Percentiles rank a stretch among this genome's conserved stretches.
These are phyloP conservation scores for Herminia tarsipennalis DNA, from an alignment of 2,888 invertebrate genomes.

Conservation along the genomic window DNA sequence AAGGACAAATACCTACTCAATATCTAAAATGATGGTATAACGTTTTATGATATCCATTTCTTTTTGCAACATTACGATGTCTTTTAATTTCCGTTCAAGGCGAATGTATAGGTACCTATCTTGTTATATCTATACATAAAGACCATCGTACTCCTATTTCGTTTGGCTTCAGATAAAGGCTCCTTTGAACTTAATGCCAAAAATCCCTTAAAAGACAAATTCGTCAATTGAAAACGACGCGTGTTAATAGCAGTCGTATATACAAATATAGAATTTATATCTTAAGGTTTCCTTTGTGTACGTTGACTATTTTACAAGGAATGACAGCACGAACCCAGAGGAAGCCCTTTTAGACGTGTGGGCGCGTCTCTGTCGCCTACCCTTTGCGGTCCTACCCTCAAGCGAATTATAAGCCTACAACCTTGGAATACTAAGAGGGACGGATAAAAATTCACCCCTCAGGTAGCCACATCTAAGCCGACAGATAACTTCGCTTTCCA, in stretches of 20 bases:
- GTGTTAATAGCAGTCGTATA: neutral
- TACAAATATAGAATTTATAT: conserved; percentile 10
- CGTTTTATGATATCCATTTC: too few species aligned
- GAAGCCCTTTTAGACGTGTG: conserved; percentile 59
- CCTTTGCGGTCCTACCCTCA: conserved; percentile 70
- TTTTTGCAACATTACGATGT: too few species aligned
- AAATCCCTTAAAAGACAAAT: neutral
- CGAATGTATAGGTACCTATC: too few species aligned
- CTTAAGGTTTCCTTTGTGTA: conserved; percentile 26
- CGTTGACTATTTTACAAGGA: conserved; percentile 59
- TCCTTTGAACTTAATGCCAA: neutral
- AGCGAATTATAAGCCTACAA: conserved; percentile 77
- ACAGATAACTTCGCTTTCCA: conserved; percentile 69
- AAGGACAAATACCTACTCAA: too few species aligned
- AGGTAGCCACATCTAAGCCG: conserved; percentile 77
- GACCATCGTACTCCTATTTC: too few species aligned
- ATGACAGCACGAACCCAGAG: conserved; percentile 56
- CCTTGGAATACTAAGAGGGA: conserved; percentile 76
- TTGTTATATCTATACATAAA: too few species aligned
- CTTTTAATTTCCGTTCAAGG: too few species aligned
- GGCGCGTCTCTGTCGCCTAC: conserved; percentile 58
- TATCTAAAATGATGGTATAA: too few species aligned
- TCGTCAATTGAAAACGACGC: neutral
- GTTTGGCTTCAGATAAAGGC: too few species aligned
- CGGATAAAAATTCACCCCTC: conserved; percentile 76